Percentiles rank a stretch among this genome's conserved stretches.
Conservation (phyloP, 2,113 vertebrate species). For the Origma solitaria region DNA sequence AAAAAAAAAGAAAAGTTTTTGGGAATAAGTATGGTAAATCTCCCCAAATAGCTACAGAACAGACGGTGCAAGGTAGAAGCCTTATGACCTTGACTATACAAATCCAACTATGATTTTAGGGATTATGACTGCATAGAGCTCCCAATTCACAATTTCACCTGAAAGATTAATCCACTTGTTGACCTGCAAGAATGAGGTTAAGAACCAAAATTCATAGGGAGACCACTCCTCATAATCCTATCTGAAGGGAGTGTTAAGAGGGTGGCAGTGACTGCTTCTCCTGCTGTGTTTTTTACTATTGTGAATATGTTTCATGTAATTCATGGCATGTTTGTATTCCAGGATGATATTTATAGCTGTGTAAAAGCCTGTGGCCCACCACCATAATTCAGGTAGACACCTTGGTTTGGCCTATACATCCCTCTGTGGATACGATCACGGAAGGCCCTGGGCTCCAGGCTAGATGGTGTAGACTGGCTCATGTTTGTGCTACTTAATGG, state of each 20-base stretch:
- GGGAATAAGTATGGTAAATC: background rate
- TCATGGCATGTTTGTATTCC: background rate
- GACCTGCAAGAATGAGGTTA: background rate
- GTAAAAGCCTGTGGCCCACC: background rate
- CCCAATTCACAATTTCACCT: background rate
- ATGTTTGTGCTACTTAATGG: background rate
- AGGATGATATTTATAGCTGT: background rate
- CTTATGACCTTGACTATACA: slow-evolving; percentile 10
- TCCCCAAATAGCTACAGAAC: background rate
- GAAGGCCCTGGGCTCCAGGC: background rate
- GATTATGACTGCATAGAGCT: background rate
- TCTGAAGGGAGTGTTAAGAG: background rate
- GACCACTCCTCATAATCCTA: background rate
- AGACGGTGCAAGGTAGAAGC: background rate
- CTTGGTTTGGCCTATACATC: background rate
- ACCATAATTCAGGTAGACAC: background rate
- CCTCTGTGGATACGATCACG: background rate
- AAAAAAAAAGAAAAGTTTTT: background rate
- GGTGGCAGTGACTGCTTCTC: background rate
- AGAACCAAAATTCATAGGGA: background rate
- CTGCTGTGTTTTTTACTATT: background rate
- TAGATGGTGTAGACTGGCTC: background rate
- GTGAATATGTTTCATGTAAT: background rate
- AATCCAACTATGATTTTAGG: background rate
- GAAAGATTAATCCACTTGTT: background rate